Evolutionary conservation across 2,888 invertebrate genomes (phyloP).

Genomic region (Hemistola chrysoprasaria): DNA sequence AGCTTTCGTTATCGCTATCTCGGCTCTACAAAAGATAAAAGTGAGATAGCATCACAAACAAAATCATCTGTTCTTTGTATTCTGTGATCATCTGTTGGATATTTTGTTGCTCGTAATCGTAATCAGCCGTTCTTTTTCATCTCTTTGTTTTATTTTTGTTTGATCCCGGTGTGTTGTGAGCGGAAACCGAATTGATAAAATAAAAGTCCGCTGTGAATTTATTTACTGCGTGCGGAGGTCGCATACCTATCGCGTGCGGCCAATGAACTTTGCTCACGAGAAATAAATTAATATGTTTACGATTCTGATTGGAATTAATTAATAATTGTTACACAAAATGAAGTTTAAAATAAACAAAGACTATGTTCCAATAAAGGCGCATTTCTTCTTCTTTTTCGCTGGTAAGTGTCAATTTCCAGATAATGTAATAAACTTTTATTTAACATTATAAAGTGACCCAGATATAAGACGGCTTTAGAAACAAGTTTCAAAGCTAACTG

Average conservation of each 20-base stretch:
- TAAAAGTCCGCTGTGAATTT: neutral
- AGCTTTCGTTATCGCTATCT: neutral
- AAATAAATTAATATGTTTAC: too few relatives aligned
- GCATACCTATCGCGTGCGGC: neutral
- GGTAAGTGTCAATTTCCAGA: too few relatives aligned
- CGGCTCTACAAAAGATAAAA: neutral
- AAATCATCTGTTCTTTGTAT: constrained; percentile 3
- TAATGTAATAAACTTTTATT: constrained; percentile 1
- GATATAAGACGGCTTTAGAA: too few relatives aligned
- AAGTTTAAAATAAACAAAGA: constrained; percentile 85
- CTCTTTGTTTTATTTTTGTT: neutral
- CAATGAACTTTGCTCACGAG: constrained; percentile 2
- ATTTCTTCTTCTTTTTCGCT: constrained; percentile 94
- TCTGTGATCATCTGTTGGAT: neutral
- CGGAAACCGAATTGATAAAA: constrained; percentile 3
- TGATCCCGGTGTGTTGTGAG: neutral
- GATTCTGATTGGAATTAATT: too few relatives aligned
- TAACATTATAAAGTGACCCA: constrained; percentile 7
- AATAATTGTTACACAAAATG: constrained; percentile 46
- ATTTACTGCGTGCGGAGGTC: constrained; percentile 12
- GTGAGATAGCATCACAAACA: constrained; percentile 8
- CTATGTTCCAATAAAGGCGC: constrained; percentile 91
- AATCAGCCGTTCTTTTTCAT: too few relatives aligned
- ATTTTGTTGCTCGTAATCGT: too few relatives aligned
- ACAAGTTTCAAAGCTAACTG: too few relatives aligned